Percentiles rank a stretch among this genome's conserved stretches.
These are phyloP conservation scores for Todiramphus chloris DNA, from an alignment of 2,113 vertebrate genomes.

Conservation along the genomic window DNA sequence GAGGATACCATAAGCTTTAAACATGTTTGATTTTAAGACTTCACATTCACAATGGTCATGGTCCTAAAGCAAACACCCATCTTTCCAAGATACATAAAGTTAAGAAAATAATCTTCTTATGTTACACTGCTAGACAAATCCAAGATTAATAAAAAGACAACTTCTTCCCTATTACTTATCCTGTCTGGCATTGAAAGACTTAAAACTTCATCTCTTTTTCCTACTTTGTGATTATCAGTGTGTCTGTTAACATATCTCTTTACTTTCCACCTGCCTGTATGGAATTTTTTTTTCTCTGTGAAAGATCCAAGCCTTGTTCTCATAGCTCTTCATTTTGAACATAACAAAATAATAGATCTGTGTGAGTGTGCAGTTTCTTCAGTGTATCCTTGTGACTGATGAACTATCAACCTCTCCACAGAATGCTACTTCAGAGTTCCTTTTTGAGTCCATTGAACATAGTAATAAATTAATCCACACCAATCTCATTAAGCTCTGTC, in stretches of 20 bases:
- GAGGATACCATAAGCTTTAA: not conserved
- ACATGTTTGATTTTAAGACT: not conserved
- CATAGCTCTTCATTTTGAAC: not conserved
- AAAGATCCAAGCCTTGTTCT: not conserved
- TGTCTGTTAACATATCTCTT: not conserved
- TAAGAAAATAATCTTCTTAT: not conserved
- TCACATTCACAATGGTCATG: accelerated
- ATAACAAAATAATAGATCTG: not conserved
- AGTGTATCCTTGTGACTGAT: not conserved
- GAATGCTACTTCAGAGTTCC: not conserved
- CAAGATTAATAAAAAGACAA: not conserved
- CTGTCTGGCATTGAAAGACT: accelerated
- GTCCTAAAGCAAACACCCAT: not conserved
- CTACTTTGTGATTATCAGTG: not conserved
- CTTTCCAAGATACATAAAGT: not conserved
- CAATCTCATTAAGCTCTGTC: not conserved
- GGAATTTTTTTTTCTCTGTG: not conserved
- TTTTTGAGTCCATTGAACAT: not conserved
- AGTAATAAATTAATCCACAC: not conserved
- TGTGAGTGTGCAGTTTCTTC: not conserved
- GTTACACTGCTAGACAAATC: not conserved
- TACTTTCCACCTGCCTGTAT: not conserved
- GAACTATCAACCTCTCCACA: not conserved
- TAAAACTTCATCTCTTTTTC: not conserved
- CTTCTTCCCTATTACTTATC: not conserved